Evolutionary conservation across 2,888 invertebrate species (phyloP).

Genomic region (Amblyjoppa fuscipennis): DNA sequence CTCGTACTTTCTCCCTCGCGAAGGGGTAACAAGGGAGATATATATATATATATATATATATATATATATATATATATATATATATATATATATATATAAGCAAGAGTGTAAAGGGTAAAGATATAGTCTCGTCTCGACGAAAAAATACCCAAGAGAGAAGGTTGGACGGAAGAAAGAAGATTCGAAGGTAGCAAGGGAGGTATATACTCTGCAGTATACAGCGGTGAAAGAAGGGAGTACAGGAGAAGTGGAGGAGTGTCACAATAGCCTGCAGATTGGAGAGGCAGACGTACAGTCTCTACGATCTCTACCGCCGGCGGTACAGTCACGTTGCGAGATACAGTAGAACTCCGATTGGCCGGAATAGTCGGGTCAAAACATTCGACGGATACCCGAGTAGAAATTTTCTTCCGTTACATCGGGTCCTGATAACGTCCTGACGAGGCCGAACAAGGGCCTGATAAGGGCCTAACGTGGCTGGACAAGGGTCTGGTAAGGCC

Average conservation of each 20-base stretch:
- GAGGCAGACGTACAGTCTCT: constrained; percentile 81
- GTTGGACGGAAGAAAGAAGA: constrained; percentile 9
- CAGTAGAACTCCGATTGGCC: constrained; percentile 7
- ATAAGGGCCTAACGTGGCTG: no score
- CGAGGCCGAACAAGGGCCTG: no score
- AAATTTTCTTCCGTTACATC: no score
- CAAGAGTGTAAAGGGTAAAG: constrained; percentile 12
- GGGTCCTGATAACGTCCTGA: no score
- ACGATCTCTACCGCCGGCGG: constrained; percentile 70
- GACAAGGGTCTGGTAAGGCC: no score
- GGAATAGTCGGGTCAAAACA: no score
- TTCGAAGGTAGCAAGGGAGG: constrained; percentile 7
- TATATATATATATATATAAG: background rate
- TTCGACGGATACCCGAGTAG: no score
- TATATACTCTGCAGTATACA: constrained; percentile 26
- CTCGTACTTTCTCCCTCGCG: background rate
- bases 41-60: background rate
- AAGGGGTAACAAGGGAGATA: background rate
- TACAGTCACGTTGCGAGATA: constrained; percentile 76
- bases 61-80: background rate
- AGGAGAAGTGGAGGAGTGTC: constrained; percentile 75
- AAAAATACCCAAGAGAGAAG: constrained; percentile 10
- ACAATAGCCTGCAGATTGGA: constrained; percentile 81
- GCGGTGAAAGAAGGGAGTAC: constrained; percentile 37
- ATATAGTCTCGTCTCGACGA: constrained; percentile 16